Base-by-base conservation (phyloP, 2,797 vertebrate genomes). In the Pampus argenteus region DNA sequence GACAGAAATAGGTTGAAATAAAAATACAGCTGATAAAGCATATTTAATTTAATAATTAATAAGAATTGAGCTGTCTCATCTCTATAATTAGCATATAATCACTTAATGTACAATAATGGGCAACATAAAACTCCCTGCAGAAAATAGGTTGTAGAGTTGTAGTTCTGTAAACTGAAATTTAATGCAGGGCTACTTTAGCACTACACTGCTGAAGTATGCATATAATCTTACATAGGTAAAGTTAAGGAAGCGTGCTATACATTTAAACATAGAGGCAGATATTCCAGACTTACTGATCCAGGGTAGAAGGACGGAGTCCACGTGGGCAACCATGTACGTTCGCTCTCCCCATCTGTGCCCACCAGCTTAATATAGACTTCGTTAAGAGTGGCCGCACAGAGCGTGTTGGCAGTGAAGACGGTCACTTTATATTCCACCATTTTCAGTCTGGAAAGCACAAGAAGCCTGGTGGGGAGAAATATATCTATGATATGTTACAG, bases 301-400 rank as follows among this genome's bases (percentile, higher is more conserved):
- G 0, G 9, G 1, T 14, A 0, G 8, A 85, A 82, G 6, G 57
- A 0, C 0, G 20, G 1, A 22, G 22, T 0, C 0, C 31, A 84
- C 0, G 22, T 20, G 15, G 0, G 1, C 0, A 4, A 89, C 57
- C 9, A 25, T 1, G 4, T 55, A 8, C 23, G 79, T 0, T 69
- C 0, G 2, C 87, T 90, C 71, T 87, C 79, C 1, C 82, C 83
- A 15, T 83, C 54, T 2, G 51, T 51, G 44, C 87, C 90, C 57
- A 84, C 83, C 54, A 90, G 57, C 48, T 90, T 90, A 45, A 91
- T 82, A 61, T 1, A 85, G 52, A 91, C 18, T 9, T 71, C 56
- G 70, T 87, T 87, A 0, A 71, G 47, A 13, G 88, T 88, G 34
- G 22, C 9, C 17, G 89, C 57, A 15, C 0, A 0, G 1, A 0